Base-by-base conservation (phyloP, 2,888 invertebrate species). In the Limnephilus marmoratus region DNA sequence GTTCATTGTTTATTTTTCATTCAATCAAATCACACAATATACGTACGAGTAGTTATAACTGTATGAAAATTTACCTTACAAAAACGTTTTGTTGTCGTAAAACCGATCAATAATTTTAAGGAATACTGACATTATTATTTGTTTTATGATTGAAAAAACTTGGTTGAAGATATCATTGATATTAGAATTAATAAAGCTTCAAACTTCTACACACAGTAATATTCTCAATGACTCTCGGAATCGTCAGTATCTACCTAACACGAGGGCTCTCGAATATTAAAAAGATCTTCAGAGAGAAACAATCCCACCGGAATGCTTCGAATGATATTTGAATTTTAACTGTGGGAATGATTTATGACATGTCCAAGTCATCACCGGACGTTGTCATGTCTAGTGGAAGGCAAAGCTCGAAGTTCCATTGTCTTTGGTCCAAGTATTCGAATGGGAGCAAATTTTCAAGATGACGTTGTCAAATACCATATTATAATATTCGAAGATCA, bases 191-290 rank as follows among this genome's bases (percentile, higher is more conserved):
- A 81, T 81, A 15, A 31, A 81, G 13, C 24, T 81, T 31, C 12
- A 81, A 81, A 11, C 45, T 24, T 12, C 85, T 85, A 41, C 37
- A 45, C 45, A 85, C n/a, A n/a, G 41, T 12, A 41, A 37, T 41
- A 41, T 85, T 45, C 45, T 85, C 45, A 85, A 85, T n/a, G 41
- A 85, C 41, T 41, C 85, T 85, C 41, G 13, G 11, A 45, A n/a
- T 85, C 13, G 41, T 85, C 11, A 41, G 41, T 41, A 91, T 81
- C 49, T 49, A 15, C 49, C 49, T 49, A 13, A 89, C 89, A 80
- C 68, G 93, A 90, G 85, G 85, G 89, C 82, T 90, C 93, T 93
- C 92, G 68, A 89, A 90, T 93, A 92, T 92, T 92, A 91, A 93
- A 92, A 92, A 93, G 93, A 88, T 81, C 82, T 34, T 88, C 53